These are phyloP conservation scores for Ephestia elutella DNA, from an alignment of 1,140 invertebrate species.

Conservation along the genomic window DNA sequence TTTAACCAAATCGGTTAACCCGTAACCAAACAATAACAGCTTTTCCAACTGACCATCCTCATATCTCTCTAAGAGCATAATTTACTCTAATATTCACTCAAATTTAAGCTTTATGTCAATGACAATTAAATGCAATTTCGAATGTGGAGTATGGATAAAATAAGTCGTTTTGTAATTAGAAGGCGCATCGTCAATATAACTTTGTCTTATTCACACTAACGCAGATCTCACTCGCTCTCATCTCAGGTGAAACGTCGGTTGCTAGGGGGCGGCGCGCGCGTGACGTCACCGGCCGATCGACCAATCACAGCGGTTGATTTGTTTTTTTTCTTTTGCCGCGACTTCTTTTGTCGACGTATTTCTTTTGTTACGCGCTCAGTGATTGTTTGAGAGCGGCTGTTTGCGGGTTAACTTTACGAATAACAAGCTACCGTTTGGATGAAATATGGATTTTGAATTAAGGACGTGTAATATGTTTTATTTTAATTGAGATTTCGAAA, in stretches of 20 bases:
- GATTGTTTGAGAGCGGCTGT: conserved; percentile 25
- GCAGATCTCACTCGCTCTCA: conserved; percentile 46
- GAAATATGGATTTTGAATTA: conserved; percentile 1
- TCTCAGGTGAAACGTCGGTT: conserved; percentile 62
- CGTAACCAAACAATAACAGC: conserved; percentile 72
- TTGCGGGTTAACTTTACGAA: conserved; percentile 29
- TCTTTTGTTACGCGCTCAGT: conserved; percentile 44
- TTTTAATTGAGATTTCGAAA: too few relatives aligned
- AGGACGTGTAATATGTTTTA: too few relatives aligned
- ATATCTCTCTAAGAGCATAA: conserved; percentile 26
- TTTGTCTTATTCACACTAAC: conserved; percentile 44
- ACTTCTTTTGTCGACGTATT: conserved; percentile 36
- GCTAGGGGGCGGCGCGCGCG: conserved; percentile 53
- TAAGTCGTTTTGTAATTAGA: conserved; percentile 19
- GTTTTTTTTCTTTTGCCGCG: conserved; percentile 30
- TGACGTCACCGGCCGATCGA: conserved; percentile 53
- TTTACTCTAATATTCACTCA: background rate
- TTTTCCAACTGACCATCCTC: conserved; percentile 64
- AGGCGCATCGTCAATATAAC: conserved; percentile 40
- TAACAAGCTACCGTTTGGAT: conserved; percentile 23
- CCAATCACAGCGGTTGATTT: conserved; percentile 38
- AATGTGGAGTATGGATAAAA: background rate
- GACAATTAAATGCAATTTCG: background rate
- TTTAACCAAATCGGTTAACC: conserved; percentile 73
- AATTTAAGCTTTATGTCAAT: conserved; percentile 25